These are phyloP conservation scores for Drosophila erecta DNA, from an alignment of 1,140 invertebrate genomes.

Conservation along the genomic window DNA sequence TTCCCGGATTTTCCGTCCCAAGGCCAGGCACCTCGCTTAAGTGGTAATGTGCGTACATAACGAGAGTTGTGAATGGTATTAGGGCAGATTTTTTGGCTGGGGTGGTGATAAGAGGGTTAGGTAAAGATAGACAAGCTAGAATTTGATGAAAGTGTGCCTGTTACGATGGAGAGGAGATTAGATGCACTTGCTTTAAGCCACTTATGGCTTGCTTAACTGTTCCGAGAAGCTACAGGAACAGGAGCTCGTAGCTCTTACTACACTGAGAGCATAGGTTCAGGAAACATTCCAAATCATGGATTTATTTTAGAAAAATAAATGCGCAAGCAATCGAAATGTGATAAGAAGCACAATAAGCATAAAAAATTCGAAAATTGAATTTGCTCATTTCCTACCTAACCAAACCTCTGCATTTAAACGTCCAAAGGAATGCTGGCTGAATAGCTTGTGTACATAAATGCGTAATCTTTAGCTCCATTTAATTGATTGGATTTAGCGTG, in stretches of 20 bases:
- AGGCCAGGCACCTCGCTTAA: constrained; percentile 32
- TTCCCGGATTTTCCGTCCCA: constrained; percentile 23
- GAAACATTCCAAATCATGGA: background rate
- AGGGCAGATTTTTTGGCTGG: constrained; percentile 14
- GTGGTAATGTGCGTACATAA: constrained; percentile 63
- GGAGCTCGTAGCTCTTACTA: no score
- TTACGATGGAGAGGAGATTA: constrained; percentile 20
- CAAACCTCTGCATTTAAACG: background rate
- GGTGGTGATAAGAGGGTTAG: constrained; percentile 39
- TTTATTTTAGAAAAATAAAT: no score
- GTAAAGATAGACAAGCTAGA: constrained; percentile 18
- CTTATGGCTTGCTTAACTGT: constrained; percentile 9
- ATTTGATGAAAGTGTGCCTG: constrained; percentile 21
- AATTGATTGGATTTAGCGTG: constrained; percentile 27
- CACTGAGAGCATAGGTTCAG: background rate
- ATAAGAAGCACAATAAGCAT: no score
- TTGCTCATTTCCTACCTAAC: background rate
- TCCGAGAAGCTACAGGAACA: constrained; percentile 5
- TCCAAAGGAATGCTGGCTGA: constrained; percentile 4
- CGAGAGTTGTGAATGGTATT: constrained; percentile 43
- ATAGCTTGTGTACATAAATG: constrained; percentile 6
- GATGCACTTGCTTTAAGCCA: constrained; percentile 30
- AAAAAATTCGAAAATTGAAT: background rate
- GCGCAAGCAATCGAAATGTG: no score
- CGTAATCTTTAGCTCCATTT: background rate